Evolutionary conservation across 2,797 vertebrate genomes (phyloP).

Genomic region (Aselliscus stoliczkanus): DNA sequence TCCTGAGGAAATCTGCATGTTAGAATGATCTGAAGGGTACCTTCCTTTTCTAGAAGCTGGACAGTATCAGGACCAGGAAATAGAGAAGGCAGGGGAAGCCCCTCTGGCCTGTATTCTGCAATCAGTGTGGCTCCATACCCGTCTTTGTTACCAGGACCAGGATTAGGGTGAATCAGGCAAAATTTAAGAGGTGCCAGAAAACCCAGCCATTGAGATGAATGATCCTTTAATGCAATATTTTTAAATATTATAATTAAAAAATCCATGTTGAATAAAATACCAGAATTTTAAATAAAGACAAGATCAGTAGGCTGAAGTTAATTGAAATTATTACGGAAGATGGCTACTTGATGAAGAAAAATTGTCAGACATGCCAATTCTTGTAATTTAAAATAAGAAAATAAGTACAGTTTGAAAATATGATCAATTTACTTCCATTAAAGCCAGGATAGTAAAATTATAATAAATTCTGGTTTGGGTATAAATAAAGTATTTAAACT

Average conservation of each 20-base stretch:
- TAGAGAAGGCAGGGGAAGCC: accelerated
- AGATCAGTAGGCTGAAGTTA: neutral
- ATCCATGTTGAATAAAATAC: neutral
- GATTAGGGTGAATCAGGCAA: neutral
- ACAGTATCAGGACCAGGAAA: neutral
- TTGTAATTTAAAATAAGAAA: neutral
- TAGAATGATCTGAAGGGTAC: neutral
- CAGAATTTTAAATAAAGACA: conserved; percentile 17
- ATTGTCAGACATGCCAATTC: neutral
- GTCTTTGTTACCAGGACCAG: neutral
- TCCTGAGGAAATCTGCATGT: neutral
- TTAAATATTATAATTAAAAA: neutral
- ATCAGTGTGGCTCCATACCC: neutral
- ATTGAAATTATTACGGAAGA: neutral
- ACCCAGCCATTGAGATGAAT: neutral
- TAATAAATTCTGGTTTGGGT: neutral
- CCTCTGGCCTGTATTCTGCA: neutral
- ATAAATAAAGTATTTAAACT: conserved; percentile 9
- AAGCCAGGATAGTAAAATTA: neutral
- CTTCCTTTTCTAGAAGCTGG: neutral
- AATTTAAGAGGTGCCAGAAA: neutral
- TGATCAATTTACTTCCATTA: neutral
- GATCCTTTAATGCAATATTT: neutral
- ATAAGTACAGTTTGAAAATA: neutral
- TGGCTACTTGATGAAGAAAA: neutral